A percentile compares a stretch with the other conserved stretches of the same genome.
Evolutionary conservation across 2,797 vertebrate genomes (phyloP).

Genomic region (Ctenochaetus hawaiiensis): DNA sequence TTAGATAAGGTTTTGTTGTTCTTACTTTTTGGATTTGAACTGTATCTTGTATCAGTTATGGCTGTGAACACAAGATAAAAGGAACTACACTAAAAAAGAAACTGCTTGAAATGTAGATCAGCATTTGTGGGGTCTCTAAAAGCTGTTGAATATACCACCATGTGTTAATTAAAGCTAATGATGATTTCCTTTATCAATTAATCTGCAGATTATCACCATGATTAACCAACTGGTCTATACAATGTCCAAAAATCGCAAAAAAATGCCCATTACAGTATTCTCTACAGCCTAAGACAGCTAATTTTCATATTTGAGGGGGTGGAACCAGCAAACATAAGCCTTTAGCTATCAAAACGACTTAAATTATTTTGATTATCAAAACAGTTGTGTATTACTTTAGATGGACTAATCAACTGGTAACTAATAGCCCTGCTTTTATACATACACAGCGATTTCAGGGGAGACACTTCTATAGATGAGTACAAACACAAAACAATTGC

Average conservation of each 20-base stretch:
- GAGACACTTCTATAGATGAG: background rate
- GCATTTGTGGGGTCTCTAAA: background rate
- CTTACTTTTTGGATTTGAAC: background rate
- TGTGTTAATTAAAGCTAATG: background rate
- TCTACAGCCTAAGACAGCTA: background rate
- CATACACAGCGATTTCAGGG: no score
- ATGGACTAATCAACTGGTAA: background rate
- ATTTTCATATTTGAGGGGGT: background rate
- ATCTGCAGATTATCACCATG: background rate
- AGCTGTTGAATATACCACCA: background rate
- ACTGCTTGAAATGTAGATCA: background rate
- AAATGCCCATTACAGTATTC: background rate
- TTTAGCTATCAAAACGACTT: background rate
- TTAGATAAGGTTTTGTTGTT: background rate
- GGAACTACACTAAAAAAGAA: background rate
- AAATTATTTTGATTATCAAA: background rate
- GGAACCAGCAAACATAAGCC: background rate
- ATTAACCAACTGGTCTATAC: background rate
- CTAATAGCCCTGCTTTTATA: background rate
- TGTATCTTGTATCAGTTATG: background rate
- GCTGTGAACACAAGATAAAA: conserved; percentile 25
- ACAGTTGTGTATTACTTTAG: no score
- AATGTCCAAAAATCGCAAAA: background rate
- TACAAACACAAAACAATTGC: background rate
- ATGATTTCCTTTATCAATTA: background rate